Base-by-base conservation (phyloP, 2,113 vertebrate genomes). In the Podarcis raffonei region DNA sequence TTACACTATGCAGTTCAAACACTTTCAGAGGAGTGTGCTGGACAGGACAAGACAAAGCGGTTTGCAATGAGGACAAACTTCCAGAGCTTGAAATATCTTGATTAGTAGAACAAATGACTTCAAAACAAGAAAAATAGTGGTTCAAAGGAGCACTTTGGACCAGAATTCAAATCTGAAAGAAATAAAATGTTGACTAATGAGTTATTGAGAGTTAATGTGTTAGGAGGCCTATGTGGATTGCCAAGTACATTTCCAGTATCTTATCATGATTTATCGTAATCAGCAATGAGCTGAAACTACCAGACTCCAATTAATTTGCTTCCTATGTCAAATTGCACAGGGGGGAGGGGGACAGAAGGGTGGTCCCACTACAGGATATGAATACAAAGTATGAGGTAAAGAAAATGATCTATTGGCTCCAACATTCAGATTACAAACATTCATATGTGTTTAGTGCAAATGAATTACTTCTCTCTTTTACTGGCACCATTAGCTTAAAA, bases 371-470 rank as follows among this genome's bases (percentile, higher is more conserved):
- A 96, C 90, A 95, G 90, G 95, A 97, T 95, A 97, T 94, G 92
- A 94, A 81, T 96, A 96, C 93, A 94, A 97, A 94, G 97, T 97
- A 96, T 0, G 94, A 96, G 97, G 97, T 96, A 96, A 96, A 92
- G 94, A 97, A 97, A 97, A 96, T 95, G 97, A 97, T 98, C 96
- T 97, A 96, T 94, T 95, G 95, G 95, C 94, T 92, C 93, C 96
- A 95, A 97, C 96, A 96, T 96, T 96, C 95, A 94, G 93, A 95
- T 96, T 96, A 97, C 96, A 95, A 95, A 94, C 95, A 96, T 96
- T 96, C 96, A 95, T 96, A 97, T 93, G 96, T 96, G 94, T 95
- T 97, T 96, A 97, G 94, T 95, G 91, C 93, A 96, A 96, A 95
- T 93, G 96, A 96, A 96, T 93, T 95, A 94, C 95, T 94, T 94